A percentile compares a stretch with the other conserved stretches of the same genome.
Conservation (phyloP, 2,113 vertebrate species). For the Psilopogon haemacephalus region DNA sequence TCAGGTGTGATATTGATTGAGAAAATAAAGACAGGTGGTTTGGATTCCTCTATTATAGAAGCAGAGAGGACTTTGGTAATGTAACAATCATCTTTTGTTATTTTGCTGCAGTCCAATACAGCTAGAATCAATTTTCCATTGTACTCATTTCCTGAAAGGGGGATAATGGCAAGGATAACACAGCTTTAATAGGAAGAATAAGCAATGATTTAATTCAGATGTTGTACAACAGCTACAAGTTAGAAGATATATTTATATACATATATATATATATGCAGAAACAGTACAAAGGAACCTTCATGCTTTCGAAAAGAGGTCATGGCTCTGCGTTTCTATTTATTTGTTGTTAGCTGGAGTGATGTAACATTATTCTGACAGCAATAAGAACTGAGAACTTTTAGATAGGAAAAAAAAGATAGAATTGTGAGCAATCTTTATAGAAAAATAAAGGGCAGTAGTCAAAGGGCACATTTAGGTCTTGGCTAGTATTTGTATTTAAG, state of each 20-base stretch:
- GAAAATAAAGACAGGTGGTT: slow-evolving; percentile 67
- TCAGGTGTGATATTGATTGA: slow-evolving; percentile 68
- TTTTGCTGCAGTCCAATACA: slow-evolving; percentile 55
- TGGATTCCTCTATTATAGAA: slow-evolving; percentile 62
- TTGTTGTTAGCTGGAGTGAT: slow-evolving; percentile 51
- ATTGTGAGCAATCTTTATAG: slow-evolving; percentile 23
- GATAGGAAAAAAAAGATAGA: slow-evolving; percentile 14
- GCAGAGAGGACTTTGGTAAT: slow-evolving; percentile 67
- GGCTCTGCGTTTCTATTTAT: slow-evolving; percentile 53
- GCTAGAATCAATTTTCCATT: slow-evolving; percentile 68
- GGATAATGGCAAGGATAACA: slow-evolving; percentile 53
- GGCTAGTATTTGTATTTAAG: slow-evolving; percentile 60
- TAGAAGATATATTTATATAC: slow-evolving; percentile 25
- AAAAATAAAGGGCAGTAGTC: slow-evolving; percentile 47
- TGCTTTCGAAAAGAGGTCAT: slow-evolving; percentile 42
- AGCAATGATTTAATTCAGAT: slow-evolving; percentile 51
- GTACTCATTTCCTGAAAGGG: slow-evolving; percentile 64
- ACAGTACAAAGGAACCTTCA: slow-evolving; percentile 27
- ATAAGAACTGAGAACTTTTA: slow-evolving; percentile 30
- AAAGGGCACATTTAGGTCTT: slow-evolving; percentile 19
- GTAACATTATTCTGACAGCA: slow-evolving; percentile 47
- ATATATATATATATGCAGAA: slow-evolving; percentile 17
- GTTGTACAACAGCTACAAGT: slow-evolving; percentile 34
- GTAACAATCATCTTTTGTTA: slow-evolving; percentile 61
- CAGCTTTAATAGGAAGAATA: slow-evolving; percentile 58